A percentile compares a stretch with the other conserved stretches of the same genome.
phyloP scores from a whole-genome alignment of 2,113 vertebrate genomes.

The Sula dactylatra region DNA sequence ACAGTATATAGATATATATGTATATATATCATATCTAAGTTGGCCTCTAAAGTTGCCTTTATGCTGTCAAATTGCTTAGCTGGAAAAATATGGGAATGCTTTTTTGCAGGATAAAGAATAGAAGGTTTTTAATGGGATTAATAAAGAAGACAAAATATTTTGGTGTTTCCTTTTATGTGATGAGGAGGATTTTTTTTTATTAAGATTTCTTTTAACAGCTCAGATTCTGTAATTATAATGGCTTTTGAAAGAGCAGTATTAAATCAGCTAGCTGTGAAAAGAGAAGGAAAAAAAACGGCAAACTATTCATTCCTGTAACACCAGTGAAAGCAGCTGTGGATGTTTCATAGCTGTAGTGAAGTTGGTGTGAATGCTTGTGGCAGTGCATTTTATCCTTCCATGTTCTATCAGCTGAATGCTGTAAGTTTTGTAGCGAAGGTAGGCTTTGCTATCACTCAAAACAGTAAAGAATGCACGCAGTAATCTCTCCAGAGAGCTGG shows the following conservation, averaged over 20 bases:
- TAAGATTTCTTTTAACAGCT: neutral
- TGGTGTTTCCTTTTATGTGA: neutral
- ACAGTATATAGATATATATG: accelerated
- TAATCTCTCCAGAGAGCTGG: neutral
- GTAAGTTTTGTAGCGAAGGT: neutral
- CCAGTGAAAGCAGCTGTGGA: neutral
- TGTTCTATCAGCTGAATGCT: neutral
- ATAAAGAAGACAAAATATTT: neutral
- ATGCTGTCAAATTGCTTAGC: neutral
- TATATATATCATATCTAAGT: neutral
- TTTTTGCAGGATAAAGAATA: neutral
- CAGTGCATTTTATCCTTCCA: neutral
- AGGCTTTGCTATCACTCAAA: neutral
- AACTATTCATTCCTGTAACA: neutral
- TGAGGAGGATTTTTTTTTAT: neutral
- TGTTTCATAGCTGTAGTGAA: neutral
- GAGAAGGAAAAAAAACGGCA: neutral
- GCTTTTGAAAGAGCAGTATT: neutral
- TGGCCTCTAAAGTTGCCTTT: neutral
- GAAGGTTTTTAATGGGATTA: neutral
- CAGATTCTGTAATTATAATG: neutral
- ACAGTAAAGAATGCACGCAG: neutral
- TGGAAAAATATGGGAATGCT: neutral
- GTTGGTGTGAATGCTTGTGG: neutral
- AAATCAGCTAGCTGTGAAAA: neutral